Percentiles rank a stretch among this genome's conserved stretches.
Conservation (phyloP, 2,113 vertebrate genomes). For the Rhea pennata region DNA sequence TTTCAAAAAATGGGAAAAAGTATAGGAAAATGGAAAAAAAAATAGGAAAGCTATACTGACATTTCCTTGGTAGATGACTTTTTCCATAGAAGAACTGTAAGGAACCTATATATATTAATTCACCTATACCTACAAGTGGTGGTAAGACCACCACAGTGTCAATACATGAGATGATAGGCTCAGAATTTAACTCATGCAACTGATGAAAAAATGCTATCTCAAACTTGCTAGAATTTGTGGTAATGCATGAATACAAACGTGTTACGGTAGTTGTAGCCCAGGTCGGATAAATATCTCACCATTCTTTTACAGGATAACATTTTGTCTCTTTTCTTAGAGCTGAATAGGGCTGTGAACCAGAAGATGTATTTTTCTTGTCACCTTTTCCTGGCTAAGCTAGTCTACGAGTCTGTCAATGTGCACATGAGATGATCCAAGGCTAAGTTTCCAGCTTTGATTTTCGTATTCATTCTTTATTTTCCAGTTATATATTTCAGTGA, state of each 20-base stretch:
- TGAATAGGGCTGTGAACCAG: not conserved
- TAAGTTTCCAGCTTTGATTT: not conserved
- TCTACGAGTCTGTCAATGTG: not conserved
- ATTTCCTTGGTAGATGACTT: not conserved
- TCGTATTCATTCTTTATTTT: not conserved
- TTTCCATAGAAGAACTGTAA: not conserved
- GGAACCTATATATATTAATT: not conserved
- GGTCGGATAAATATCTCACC: not conserved
- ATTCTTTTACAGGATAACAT: not conserved
- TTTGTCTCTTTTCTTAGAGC: not conserved
- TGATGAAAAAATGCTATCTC: not conserved
- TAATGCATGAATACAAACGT: not conserved
- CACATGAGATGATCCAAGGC: not conserved
- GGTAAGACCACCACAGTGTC: not conserved
- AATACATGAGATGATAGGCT: not conserved
- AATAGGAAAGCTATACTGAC: not conserved
- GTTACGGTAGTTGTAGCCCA: not conserved
- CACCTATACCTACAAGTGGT: not conserved
- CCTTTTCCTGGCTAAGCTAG: not conserved
- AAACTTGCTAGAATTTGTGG: not conserved
- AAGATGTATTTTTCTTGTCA: not conserved
- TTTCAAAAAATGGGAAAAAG: not conserved
- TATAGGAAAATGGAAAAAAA: too few relatives aligned
- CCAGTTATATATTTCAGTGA: not conserved
- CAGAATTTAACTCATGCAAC: not conserved